Evolutionary conservation across 2,113 vertebrate genomes (phyloP), one percentile per base, ranked within the genome.

Genomic region (Chauna torquata): DNA sequence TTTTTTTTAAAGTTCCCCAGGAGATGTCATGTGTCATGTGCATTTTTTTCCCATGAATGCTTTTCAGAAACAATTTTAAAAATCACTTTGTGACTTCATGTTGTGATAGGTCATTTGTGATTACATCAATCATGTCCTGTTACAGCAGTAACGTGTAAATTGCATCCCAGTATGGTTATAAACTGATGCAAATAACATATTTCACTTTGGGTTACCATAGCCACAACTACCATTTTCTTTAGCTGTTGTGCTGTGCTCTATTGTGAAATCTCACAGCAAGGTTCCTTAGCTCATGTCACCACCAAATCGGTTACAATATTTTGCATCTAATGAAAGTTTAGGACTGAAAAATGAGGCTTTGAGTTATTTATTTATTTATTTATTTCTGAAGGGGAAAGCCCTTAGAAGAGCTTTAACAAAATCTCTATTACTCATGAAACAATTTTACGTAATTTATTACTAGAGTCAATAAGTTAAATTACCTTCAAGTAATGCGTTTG

Each of bases 131-230:
- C 91, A 83, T 92, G 65, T 92, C 90, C 49, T 54, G 62, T 93
- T 97, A 83, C 17, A 93, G 82, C 44, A 90, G 81, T 93, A 96
- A 95, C 19, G 16, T 77, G 69, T 88, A 97, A 97, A 96, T 96
- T 96, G 88, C 74, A 78, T 97, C 96, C 97, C 83, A 72, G 58
- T 96, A 71, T 76, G 79, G 86, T 94, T 96, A 97, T 92, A 97
- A 97, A 91, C 55, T 45, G 88, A 96, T 97, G 96, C 89, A 98
- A 96, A 96, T 95, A 71, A 95, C 34, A 34, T 77, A 88, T 96
- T 97, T 97, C 89, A 92, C 86, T 97, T 96, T 92, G 79, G 49
- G 90, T 97, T 97, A 57, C 96, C 45, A 86, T 76, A 97, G 92
- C 68, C 94, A 92, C 92, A 68, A 34, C 47, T 88, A 72, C 92